phyloP scores from a whole-genome alignment of 2,113 vertebrate genomes.

The Regulus satrapa region DNA sequence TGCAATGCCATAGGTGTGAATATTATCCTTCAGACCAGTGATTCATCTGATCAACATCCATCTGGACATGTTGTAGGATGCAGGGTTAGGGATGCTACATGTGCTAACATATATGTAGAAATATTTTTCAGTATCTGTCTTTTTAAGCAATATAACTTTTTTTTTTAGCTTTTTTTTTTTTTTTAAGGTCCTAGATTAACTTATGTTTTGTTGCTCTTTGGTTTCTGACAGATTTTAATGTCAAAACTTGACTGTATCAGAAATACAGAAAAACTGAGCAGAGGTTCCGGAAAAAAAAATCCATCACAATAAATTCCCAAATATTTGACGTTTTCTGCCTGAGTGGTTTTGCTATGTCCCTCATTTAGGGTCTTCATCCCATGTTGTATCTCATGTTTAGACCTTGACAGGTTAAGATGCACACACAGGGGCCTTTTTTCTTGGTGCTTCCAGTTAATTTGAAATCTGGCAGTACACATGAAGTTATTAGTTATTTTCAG shows the following conservation, averaged over 20 bases:
- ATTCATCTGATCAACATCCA: not conserved
- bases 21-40: not conserved
- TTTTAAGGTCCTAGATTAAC: not conserved
- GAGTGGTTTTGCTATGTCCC: not conserved
- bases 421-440: not conserved
- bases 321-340: not conserved
- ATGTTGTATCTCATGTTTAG: not conserved
- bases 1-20: not conserved
- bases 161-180: no score
- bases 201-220: not conserved
- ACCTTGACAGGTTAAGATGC: not conserved
- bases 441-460: slow-evolving; percentile 16
- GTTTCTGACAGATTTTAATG: not conserved
- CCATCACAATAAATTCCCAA: not conserved
- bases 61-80: not conserved
- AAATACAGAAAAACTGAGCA: not conserved
- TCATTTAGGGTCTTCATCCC: not conserved
- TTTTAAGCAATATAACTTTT: not conserved
- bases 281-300: not conserved
- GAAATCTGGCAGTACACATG: not conserved
- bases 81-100: not conserved
- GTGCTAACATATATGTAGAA: not conserved
- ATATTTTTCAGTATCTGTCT: not conserved
- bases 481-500: slow-evolving; percentile 29
- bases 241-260: not conserved